These are phyloP conservation scores for Atlantisia rogersi DNA, from an alignment of 2,113 vertebrate species.

Conservation along the genomic window DNA sequence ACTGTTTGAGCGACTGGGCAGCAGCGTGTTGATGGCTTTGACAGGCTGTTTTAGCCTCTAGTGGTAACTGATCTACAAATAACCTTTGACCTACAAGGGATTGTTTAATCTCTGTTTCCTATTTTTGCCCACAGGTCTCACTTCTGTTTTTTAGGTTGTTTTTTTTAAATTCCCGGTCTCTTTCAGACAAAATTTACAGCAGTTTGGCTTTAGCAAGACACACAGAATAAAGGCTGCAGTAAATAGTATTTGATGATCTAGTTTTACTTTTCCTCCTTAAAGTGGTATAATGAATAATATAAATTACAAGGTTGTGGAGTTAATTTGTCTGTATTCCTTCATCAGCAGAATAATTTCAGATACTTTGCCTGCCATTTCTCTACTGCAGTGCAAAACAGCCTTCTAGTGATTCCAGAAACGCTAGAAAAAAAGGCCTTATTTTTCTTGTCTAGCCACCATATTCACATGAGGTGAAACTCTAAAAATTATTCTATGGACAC, in stretches of 20 bases:
- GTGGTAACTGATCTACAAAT: slow-evolving; percentile 38
- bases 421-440: background rate
- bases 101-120: slow-evolving; percentile 59
- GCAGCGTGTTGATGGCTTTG: background rate
- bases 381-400: background rate
- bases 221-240: background rate
- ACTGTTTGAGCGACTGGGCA: background rate
- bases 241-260: background rate
- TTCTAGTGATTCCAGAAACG: background rate
- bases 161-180: background rate
- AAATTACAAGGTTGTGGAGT: background rate
- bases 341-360: background rate
- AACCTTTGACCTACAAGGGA: slow-evolving; percentile 49
- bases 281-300: background rate
- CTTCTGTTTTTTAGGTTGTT: background rate
- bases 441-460: background rate
- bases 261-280: background rate
- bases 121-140: slow-evolving; percentile 27
- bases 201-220: background rate
- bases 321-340: background rate
- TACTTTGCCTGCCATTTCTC: background rate
- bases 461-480: background rate
- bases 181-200: background rate
- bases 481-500: background rate
- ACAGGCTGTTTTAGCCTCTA: background rate